Conservation (phyloP, 2,113 vertebrate genomes). For the Petrocephalus microphthalmus region DNA sequence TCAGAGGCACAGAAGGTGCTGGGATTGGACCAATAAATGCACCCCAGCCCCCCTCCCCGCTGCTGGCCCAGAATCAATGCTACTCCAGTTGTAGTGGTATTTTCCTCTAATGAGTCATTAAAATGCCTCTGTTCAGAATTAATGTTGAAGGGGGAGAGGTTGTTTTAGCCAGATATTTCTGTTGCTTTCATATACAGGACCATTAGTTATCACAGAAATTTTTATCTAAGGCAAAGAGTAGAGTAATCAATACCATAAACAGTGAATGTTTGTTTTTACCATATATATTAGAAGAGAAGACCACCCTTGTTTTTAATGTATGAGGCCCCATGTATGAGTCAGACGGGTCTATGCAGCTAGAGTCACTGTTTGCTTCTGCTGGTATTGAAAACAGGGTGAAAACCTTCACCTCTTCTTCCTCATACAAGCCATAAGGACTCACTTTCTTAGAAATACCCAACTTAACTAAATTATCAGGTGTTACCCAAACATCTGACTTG, state of each 20-base stretch:
- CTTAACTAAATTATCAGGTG: neutral
- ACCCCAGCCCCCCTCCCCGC: slow-evolving; percentile 18
- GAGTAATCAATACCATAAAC: neutral
- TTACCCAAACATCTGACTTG: neutral
- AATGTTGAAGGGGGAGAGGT: neutral
- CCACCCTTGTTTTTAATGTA: neutral
- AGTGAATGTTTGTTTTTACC: neutral
- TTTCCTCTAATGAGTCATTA: neutral
- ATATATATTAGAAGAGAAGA: neutral
- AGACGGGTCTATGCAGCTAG: neutral
- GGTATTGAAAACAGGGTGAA: neutral
- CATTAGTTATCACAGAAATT: neutral
- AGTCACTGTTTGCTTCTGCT: neutral
- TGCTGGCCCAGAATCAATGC: slow-evolving; percentile 25
- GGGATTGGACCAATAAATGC: slow-evolving; percentile 19
- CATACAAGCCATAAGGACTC: neutral
- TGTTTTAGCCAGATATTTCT: neutral
- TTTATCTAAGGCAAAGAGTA: neutral
- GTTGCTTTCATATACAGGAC: neutral
- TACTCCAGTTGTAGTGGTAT: neutral
- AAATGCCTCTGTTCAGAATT: slow-evolving; percentile 4
- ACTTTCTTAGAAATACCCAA: neutral
- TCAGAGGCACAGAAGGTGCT: slow-evolving; percentile 23
- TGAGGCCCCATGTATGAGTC: neutral
- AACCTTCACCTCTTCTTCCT: neutral